Percentiles rank a stretch among this genome's conserved stretches.
These are phyloP conservation scores for Recurvirostra avosetta DNA, from an alignment of 2,113 vertebrate species.

Conservation along the genomic window DNA sequence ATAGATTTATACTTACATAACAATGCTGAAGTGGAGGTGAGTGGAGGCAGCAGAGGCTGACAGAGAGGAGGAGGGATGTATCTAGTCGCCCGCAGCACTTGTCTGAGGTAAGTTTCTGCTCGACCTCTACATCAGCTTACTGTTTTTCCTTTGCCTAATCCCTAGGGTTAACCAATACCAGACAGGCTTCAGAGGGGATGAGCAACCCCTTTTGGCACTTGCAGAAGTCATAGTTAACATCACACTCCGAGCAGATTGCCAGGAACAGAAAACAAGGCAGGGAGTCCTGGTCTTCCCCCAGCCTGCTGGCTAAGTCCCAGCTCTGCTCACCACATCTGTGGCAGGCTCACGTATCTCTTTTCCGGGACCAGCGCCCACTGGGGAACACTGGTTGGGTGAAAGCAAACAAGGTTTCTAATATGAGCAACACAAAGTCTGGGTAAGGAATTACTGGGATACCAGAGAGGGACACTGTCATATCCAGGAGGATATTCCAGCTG, in stretches of 20 bases:
- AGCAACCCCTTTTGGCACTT: not conserved
- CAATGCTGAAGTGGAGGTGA: not conserved
- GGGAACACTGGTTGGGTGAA: not conserved
- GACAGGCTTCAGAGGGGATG: not conserved
- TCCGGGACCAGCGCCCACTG: not conserved
- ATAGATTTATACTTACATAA: not conserved
- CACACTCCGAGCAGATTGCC: not conserved
- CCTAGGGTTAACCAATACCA: not conserved
- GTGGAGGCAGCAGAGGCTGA: not conserved
- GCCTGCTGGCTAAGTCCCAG: not conserved
- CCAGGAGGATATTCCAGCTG: not conserved
- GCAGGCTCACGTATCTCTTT: not conserved
- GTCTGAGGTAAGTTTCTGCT: not conserved
- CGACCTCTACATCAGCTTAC: not conserved
- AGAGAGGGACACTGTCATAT: not conserved
- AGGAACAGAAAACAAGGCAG: not conserved
- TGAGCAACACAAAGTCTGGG: rapidly evolving
- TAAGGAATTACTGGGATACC: not conserved
- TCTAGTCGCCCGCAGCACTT: not conserved
- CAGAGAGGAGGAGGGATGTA: not conserved
- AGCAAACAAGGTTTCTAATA: not conserved
- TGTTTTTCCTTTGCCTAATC: not conserved
- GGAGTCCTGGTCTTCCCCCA: not conserved
- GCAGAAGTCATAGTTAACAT: not conserved
- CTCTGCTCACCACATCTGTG: not conserved